Base-by-base conservation (phyloP, 2,888 invertebrate genomes). In the Hydrotaea cyrtoneurina region DNA sequence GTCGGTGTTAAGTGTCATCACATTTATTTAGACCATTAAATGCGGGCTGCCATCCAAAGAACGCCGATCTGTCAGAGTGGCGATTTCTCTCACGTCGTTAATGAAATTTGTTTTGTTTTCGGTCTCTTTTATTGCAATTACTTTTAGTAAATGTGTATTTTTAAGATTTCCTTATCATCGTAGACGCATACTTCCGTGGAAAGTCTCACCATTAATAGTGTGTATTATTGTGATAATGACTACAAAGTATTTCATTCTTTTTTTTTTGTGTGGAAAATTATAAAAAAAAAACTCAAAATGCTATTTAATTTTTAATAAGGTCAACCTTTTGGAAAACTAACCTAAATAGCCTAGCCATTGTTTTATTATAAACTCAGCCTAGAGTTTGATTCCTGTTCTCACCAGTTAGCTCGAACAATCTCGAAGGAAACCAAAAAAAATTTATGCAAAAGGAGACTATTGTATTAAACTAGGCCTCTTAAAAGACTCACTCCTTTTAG, bases 11-110 rank as follows among this genome's bases (percentile, higher is more conserved):
- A 80, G 57, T 57, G 75, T 72, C 78, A 75, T 72, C 55, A 75
- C 11, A 84, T 78, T 74, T 69, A 84, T 78, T 74, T 69, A 72
- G 72, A 50, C 64, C 64, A 66, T 57, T 78, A 26, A 53, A 69
- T n/a, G 59, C 69, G 11, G 78, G 15, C n/a, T 13, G 39, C 2
- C n/a, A 4, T 15, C 50, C 50, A 50, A n/a, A 8, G n/a, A 31
- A 31, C 3, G 3, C 31, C 2, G 3, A n/a, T 15, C n/a, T 15
- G 50, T n/a, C n/a, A n/a, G n/a, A 50, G 31, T 62, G 59, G 59
- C 62, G 15, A 59, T 59, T 59, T 59, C 23, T 59, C 26, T 59
- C 59, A 59, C 59, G 59, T 59, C 21, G 2, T 59, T 26, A 59
- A 59, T 59, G 1, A 59, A 59, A 26, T 59, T 26, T 4, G 5